A percentile compares a stretch with the other conserved stretches of the same genome.
phyloP scores from a whole-genome alignment of 2,888 invertebrate genomes.

The Falcaria lacertinaria region DNA sequence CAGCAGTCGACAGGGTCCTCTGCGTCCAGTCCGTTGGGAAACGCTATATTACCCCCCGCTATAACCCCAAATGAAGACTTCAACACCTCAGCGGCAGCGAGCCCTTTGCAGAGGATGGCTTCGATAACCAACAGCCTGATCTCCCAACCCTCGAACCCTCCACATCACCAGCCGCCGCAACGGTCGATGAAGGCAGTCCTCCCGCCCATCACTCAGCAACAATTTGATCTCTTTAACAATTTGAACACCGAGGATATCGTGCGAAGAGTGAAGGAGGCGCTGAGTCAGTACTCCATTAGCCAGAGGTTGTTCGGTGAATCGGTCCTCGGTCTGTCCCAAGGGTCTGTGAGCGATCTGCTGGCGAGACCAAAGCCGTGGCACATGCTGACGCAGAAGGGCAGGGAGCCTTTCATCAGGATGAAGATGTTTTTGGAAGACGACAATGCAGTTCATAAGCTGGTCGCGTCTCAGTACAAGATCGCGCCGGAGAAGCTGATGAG shows the following conservation, averaged over 20 bases:
- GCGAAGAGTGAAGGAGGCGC: conserved; percentile 95
- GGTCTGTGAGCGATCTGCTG: conserved; percentile 97
- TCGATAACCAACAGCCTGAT: conserved; percentile 98
- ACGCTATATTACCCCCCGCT: conserved; percentile 91
- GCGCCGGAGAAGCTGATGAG: conserved; percentile 98
- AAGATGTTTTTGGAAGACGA: conserved; percentile 98
- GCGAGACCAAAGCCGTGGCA: conserved; percentile 99
- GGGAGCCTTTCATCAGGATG: conserved; percentile 98
- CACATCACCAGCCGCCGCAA: conserved; percentile 90
- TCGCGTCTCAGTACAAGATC: conserved; percentile 98
- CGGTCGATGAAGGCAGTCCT: conserved; percentile 97
- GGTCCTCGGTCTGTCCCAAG: conserved; percentile 97
- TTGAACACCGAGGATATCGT: conserved; percentile 99
- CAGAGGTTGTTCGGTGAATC: conserved; percentile 99
- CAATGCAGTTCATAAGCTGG: conserved; percentile 95
- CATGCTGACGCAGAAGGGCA: conserved; percentile 97
- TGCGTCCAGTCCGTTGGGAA: conserved; percentile 90
- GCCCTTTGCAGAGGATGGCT: conserved; percentile 98
- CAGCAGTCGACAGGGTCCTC: conserved; percentile 87
- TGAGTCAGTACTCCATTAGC: conserved; percentile 97
- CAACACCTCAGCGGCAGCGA: conserved; percentile 89
- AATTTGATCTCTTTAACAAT: conserved; percentile 98
- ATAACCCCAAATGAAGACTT: conserved; percentile 91
- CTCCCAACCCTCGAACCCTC: conserved; percentile 91
- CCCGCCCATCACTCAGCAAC: conserved; percentile 98